Evolutionary conservation across 2,797 vertebrate genomes (phyloP).

Genomic region (Halcyon leucocephala): DNA sequence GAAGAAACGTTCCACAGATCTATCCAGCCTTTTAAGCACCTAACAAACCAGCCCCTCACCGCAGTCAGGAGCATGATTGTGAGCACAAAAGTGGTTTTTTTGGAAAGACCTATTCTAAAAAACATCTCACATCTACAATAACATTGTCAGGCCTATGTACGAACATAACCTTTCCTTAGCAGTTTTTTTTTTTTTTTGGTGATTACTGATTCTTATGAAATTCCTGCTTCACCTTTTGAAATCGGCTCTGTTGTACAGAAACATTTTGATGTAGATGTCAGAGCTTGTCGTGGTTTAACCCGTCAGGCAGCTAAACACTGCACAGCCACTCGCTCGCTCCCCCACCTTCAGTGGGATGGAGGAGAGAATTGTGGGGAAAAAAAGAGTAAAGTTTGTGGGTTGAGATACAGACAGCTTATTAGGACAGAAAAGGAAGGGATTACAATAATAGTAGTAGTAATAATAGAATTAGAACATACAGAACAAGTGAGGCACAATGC

Average conservation of each 20-base stretch:
- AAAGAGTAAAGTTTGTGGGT: background rate
- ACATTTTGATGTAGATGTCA: background rate
- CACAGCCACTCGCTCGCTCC: background rate
- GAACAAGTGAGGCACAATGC: background rate
- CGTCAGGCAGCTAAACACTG: background rate
- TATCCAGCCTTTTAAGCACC: background rate
- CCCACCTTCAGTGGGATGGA: background rate
- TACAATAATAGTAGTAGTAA: background rate
- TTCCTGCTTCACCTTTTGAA: background rate
- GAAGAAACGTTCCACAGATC: background rate
- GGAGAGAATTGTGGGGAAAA: background rate
- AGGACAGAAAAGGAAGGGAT: background rate
- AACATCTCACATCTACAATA: background rate
- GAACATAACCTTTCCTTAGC: background rate
- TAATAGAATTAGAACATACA: background rate
- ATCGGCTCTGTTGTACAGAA: background rate
- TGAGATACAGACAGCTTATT: background rate
- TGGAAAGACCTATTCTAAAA: background rate
- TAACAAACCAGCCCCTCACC: background rate
- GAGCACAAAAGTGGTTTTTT: background rate
- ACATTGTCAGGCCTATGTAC: background rate
- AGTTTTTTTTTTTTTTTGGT: background rate
- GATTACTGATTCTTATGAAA: background rate
- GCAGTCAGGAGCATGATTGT: background rate
- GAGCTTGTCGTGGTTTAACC: background rate